phyloP scores from a whole-genome alignment of 2,113 vertebrate genomes.

The Alosa alosa region DNA sequence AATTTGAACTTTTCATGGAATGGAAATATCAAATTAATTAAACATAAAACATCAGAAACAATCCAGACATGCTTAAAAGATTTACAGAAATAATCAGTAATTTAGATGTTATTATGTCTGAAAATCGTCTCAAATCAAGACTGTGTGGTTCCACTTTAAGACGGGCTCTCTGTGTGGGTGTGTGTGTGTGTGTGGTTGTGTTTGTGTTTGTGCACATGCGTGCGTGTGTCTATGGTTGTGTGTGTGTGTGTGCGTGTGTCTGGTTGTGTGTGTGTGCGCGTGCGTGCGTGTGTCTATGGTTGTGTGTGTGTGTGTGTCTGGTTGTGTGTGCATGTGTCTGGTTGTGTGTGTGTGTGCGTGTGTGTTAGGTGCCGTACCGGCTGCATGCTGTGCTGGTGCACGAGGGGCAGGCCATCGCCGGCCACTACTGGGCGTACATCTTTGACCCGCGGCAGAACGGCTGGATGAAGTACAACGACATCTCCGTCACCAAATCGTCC shows the following conservation, averaged over 20 bases:
- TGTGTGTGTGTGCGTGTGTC: neutral
- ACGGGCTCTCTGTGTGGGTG: too few relatives aligned
- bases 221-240: too few relatives aligned
- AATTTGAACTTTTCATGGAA: too few relatives aligned
- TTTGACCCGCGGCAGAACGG: conserved; percentile 87
- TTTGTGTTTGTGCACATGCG: too few relatives aligned
- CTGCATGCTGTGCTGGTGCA: conserved; percentile 96
- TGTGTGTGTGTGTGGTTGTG: too few relatives aligned
- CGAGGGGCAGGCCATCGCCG: conserved; percentile 95
- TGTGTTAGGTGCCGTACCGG: conserved; percentile 87
- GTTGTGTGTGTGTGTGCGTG: neutral
- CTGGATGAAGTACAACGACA: conserved; percentile 99
- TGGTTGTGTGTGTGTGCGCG: neutral
- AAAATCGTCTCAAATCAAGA: too few relatives aligned
- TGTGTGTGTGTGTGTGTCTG: neutral
- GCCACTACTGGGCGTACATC: conserved; percentile 99
- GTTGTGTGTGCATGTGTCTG: neutral
- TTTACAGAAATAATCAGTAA: too few relatives aligned
- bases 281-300: conserved; percentile 54
- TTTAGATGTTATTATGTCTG: too few relatives aligned
- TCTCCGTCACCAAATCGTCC: conserved; percentile 94
- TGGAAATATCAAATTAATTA: too few relatives aligned
- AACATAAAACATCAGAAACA: too few relatives aligned
- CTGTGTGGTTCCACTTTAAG: neutral
- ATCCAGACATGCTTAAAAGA: too few relatives aligned